A percentile compares a stretch with the other conserved stretches of the same genome.
Conservation (phyloP, 2,888 invertebrate species). For the Coleophora deauratella region DNA sequence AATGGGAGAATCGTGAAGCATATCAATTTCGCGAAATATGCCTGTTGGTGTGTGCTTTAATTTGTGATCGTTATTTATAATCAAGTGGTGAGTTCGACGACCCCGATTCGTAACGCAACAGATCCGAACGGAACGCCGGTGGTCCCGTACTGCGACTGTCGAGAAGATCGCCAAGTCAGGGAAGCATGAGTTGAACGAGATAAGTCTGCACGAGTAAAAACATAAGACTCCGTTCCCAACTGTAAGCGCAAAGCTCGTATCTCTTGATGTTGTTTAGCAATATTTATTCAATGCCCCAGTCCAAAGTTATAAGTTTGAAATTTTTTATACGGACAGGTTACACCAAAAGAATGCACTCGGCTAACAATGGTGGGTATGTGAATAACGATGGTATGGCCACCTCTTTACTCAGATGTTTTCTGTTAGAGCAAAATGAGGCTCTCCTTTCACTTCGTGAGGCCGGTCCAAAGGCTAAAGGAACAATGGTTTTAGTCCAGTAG, state of each 20-base stretch:
- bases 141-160: conserved; percentile 12
- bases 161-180: too few relatives aligned
- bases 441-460: conserved; percentile 59
- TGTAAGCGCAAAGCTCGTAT: too few relatives aligned
- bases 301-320: conserved; percentile 12
- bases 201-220: too few relatives aligned
- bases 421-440: conserved; percentile 41
- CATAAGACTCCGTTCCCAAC: too few relatives aligned
- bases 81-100: conserved; percentile 35
- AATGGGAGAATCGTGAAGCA: conserved; percentile 17
- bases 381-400: conserved; percentile 34
- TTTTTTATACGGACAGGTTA: conserved; percentile 34
- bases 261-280: too few relatives aligned
- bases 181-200: too few relatives aligned
- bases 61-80: conserved; percentile 42
- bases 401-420: conserved; percentile 38
- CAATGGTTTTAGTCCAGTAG: conserved; percentile 42
- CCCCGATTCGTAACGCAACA: conserved; percentile 32
- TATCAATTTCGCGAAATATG: conserved; percentile 28
- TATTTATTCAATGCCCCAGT: too few relatives aligned
- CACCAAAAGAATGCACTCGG: conserved; percentile 29
- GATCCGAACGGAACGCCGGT: conserved; percentile 31
- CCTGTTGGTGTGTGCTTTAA: conserved; percentile 22
- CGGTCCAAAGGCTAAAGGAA: conserved; percentile 46
- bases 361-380: conserved; percentile 45